Conservation (phyloP, 1,140 invertebrate genomes). For the Monochamus saltuarius region DNA sequence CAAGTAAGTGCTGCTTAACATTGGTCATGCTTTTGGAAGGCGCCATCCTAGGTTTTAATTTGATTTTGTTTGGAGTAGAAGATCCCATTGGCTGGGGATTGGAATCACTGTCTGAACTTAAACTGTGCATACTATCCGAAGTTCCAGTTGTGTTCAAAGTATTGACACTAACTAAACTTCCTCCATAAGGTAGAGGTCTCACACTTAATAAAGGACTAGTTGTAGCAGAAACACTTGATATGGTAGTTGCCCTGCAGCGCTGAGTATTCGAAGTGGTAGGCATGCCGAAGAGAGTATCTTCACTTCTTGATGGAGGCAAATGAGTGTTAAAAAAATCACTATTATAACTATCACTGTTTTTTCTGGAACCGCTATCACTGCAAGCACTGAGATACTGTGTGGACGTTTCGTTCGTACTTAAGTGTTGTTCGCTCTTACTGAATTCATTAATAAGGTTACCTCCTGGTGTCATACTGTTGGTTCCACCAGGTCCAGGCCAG, state of each 20-base stretch:
- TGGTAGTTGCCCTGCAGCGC: conserved; percentile 50
- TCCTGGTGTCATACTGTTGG: conserved; percentile 52
- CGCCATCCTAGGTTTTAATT: conserved; percentile 39
- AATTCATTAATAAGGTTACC: conserved; percentile 66
- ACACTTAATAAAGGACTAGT: conserved; percentile 66
- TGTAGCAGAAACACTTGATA: conserved; percentile 63
- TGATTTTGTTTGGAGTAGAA: conserved; percentile 41
- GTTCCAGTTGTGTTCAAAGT: conserved; percentile 57
- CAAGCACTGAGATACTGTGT: conserved; percentile 57
- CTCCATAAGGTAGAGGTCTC: conserved; percentile 60
- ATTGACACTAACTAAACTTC: conserved; percentile 60
- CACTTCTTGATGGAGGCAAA: conserved; percentile 69
- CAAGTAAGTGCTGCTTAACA: conserved; percentile 50
- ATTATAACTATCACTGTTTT: conserved; percentile 62
- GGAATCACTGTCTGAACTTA: conserved; percentile 58
- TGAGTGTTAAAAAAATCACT: conserved; percentile 57
- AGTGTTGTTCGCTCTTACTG: conserved; percentile 80
- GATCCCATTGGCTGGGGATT: conserved; percentile 50
- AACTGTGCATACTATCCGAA: conserved; percentile 64
- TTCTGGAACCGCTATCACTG: conserved; percentile 59
- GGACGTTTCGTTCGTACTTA: conserved; percentile 59
- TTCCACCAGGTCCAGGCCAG: conserved; percentile 78
- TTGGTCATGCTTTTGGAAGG: conserved; percentile 49
- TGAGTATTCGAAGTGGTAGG: conserved; percentile 41
- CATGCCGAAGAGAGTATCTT: conserved; percentile 68